Base-by-base conservation (phyloP, 2,797 vertebrate species). In the Acanthurus tractus region DNA sequence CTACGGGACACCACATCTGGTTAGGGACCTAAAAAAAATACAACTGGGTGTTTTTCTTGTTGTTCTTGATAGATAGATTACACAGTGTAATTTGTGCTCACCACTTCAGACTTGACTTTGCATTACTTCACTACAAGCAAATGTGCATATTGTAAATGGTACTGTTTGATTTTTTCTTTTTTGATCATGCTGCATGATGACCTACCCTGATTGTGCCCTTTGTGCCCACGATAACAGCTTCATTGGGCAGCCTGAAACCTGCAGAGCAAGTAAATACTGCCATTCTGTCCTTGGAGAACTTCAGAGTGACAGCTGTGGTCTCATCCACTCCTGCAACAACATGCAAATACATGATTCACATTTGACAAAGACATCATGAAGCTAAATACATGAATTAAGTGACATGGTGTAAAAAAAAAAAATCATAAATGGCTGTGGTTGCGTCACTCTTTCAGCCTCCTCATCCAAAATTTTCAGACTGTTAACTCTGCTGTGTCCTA, bases 1-100 rank as follows among this genome's bases (percentile, higher is more conserved):
- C 84, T 8, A 95, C 96, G 3, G 96, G 96, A 58, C 93, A 94
- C 96, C 96, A 97, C 94, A 96, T 95, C 12, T 85, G 87, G 0
- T 55, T 74, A 34, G 95, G 96, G n/a, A 96, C 46, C 96, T 97
- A 10, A 10, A 68, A 18, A 42, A 71, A 18, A 57, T 14, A 23
- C 11, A 42, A 6, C 9, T 6, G 56, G 9, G 50, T 38, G 45
- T 38, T 18, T 17, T 64, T 4, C 63, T 4, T 38, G 44, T n/a
- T 49, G 29, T 34, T 34, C 6, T 34, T 34, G 29, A 34, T 34
- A 6, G 5, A 34, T 34, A 40, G 8, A 11, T 9, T 40, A 40
- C 38, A 40, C 38, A 40, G 10, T 34, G 29, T 34, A 34, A 34
- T 7, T 7, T 34, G 29, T 34, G 29, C 29, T 4, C 18, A 9